A percentile compares a stretch with the other conserved stretches of the same genome.
Evolutionary conservation across 2,797 vertebrate species (phyloP).

Genomic region (Simalia tracyae): DNA sequence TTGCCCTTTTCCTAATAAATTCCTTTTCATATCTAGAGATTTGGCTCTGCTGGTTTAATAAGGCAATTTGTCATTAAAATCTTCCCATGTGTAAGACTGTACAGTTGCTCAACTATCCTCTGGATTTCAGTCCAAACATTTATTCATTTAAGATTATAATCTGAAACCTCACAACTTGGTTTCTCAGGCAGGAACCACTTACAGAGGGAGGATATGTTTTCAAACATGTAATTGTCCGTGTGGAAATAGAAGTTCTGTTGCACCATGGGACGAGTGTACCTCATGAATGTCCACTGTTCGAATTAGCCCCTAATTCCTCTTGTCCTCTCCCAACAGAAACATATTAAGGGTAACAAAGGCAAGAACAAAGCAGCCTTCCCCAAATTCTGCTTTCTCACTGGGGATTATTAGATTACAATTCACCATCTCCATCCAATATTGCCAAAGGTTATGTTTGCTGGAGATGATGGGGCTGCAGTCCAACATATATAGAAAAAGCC

Average conservation of each 20-base stretch:
- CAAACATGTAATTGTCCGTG: no score
- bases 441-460: no score
- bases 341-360: background rate
- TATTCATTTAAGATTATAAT: background rate
- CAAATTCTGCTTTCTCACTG: no score
- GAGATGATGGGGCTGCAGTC: no score
- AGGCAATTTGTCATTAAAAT: no score
- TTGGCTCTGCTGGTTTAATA: no score
- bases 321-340: background rate
- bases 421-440: no score
- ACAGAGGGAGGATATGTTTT: background rate
- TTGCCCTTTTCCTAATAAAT: no score
- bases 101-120: no score
- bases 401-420: no score
- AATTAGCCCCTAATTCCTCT: background rate
- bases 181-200: background rate
- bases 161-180: background rate
- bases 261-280: background rate
- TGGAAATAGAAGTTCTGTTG: background rate
- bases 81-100: no score
- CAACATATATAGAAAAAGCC: background rate
- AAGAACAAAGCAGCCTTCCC: background rate
- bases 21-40: no score
- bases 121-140: background rate
- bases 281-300: background rate